Percentiles rank a stretch among this genome's conserved stretches.
Evolutionary conservation across 2,888 invertebrate species (phyloP).

Genomic region (Oscheius sp.): DNA sequence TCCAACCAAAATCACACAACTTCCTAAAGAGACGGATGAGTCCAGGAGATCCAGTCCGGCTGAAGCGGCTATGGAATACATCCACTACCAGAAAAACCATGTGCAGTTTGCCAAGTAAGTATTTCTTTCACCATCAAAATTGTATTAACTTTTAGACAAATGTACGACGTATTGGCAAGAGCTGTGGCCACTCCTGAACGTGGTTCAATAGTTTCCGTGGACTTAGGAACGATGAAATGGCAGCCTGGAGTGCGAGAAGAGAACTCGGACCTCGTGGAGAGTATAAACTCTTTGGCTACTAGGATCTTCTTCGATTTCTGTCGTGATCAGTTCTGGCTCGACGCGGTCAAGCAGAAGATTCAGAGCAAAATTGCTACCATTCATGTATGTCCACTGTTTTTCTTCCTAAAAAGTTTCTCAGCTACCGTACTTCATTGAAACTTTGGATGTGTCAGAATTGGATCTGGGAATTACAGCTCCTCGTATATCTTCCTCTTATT

Average conservation of each 20-base stretch:
- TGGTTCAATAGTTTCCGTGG: constrained; percentile 51
- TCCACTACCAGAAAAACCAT: constrained; percentile 57
- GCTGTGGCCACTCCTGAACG: constrained; percentile 41
- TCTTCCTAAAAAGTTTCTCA: constrained; percentile 68
- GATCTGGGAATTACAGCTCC: constrained; percentile 69
- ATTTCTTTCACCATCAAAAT: neutral
- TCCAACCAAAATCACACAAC: neutral
- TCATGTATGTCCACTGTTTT: constrained; percentile 78
- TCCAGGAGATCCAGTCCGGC: neutral
- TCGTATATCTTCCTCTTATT: constrained; percentile 69
- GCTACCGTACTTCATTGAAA: constrained; percentile 89
- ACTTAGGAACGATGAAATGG: constrained; percentile 58
- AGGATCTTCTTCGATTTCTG: constrained; percentile 86
- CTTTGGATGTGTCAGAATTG: constrained; percentile 79
- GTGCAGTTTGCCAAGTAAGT: constrained; percentile 56
- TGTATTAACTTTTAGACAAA: constrained; percentile 44
- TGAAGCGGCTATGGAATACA: constrained; percentile 44
- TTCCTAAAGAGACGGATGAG: neutral
- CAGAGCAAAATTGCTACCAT: constrained; percentile 88
- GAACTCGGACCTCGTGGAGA: constrained; percentile 63
- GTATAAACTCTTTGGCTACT: constrained; percentile 69
- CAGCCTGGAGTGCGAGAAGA: constrained; percentile 45
- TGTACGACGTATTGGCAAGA: constrained; percentile 42
- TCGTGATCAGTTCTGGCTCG: constrained; percentile 81
- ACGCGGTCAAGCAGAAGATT: constrained; percentile 83